phyloP scores from a whole-genome alignment of 2,797 vertebrate genomes.

The Hylomyscus alleni region DNA sequence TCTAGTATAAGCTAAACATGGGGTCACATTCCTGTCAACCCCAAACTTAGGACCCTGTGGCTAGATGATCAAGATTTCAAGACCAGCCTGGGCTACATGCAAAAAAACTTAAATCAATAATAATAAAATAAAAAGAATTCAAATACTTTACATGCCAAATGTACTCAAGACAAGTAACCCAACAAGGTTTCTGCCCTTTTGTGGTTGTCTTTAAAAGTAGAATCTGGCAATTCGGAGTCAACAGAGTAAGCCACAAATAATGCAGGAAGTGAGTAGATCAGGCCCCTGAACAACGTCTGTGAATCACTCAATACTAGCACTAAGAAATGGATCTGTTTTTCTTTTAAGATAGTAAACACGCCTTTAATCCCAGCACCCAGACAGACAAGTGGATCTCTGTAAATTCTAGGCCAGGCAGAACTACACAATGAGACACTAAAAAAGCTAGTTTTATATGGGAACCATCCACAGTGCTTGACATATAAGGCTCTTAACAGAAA shows the following conservation, averaged over 20 bases:
- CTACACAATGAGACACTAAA: neutral
- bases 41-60: neutral
- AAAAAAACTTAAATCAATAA: no score
- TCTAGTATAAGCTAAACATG: neutral
- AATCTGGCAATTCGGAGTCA: neutral
- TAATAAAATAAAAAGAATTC: neutral
- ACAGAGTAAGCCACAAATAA: slow-evolving; percentile 59
- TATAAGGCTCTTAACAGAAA: slow-evolving; percentile 44
- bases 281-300: slow-evolving; percentile 44
- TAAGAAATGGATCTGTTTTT: slow-evolving; percentile 8
- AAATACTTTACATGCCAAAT: neutral
- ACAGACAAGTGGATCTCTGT: neutral
- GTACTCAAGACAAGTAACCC: neutral
- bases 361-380: neutral
- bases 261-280: slow-evolving; percentile 44
- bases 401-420: neutral
- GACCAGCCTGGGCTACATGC: neutral
- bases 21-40: neutral
- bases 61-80: neutral
- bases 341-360: neutral
- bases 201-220: slow-evolving; percentile 34
- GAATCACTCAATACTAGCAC: slow-evolving; percentile 64
- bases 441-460: neutral
- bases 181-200: neutral
- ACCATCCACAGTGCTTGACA: slow-evolving; percentile 21